A percentile compares a stretch with the other conserved stretches of the same genome.
Evolutionary conservation across 2,888 invertebrate species (phyloP).

Genomic region (Nesidiocoris tenuis): DNA sequence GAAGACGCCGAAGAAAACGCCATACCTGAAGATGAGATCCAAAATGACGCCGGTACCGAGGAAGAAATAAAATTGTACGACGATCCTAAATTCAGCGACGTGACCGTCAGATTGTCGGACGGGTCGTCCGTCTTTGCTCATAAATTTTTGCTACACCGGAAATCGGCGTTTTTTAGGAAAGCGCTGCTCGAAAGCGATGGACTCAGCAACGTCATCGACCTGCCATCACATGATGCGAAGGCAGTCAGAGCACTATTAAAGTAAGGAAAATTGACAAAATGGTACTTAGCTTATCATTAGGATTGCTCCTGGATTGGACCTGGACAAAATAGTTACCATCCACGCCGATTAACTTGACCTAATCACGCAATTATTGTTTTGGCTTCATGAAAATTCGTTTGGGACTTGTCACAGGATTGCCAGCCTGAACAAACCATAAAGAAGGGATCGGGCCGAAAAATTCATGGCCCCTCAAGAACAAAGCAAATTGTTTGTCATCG

Average conservation of each 20-base stretch:
- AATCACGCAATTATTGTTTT: too few species aligned
- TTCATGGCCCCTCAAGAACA: too few species aligned
- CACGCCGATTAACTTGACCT: too few species aligned
- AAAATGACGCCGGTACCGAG: neutral
- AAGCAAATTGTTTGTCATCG: too few species aligned
- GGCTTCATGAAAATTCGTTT: too few species aligned
- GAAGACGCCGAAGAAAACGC: neutral
- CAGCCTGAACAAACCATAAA: too few species aligned
- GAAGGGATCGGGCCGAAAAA: too few species aligned
- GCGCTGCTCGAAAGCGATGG: neutral
- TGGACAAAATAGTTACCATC: too few species aligned
- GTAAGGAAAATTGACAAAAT: too few species aligned
- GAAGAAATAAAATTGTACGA: neutral
- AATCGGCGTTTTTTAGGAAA: conserved; percentile 10
- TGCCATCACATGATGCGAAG: conserved; percentile 4
- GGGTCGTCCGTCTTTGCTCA: neutral
- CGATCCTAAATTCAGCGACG: conserved; percentile 21
- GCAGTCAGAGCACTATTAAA: conserved; percentile 7
- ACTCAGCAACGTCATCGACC: neutral
- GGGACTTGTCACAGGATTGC: too few species aligned
- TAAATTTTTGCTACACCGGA: conserved; percentile 11
- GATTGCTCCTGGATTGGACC: too few species aligned
- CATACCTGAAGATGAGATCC: neutral
- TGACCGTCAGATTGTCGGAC: conserved; percentile 9
- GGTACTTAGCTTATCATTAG: too few species aligned